Evolutionary conservation across 2,113 vertebrate species (phyloP).

Genomic region (Vanacampus margaritifer): DNA sequence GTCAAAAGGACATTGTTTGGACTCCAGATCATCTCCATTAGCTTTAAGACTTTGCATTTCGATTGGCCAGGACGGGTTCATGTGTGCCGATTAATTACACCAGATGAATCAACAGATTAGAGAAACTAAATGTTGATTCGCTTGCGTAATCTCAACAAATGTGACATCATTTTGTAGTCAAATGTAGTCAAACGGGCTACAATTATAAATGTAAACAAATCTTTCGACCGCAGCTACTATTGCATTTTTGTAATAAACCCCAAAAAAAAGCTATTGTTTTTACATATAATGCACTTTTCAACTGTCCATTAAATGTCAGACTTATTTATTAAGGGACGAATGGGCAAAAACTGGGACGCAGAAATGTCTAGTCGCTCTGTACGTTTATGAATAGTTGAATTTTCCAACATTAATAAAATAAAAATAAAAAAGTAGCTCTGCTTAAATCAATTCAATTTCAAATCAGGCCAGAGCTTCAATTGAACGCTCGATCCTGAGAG

Average conservation of each 20-base stretch:
- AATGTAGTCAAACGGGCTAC: neutral
- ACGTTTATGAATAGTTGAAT: too few species aligned
- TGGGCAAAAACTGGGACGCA: too few species aligned
- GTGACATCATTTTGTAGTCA: neutral
- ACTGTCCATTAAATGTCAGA: neutral
- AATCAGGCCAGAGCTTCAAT: too few species aligned
- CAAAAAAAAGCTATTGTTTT: too few species aligned
- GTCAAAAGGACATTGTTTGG: conserved; percentile 27
- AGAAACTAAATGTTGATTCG: conserved; percentile 5
- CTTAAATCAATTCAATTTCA: too few species aligned
- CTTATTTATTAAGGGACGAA: too few species aligned
- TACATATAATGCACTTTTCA: neutral
- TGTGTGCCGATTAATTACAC: conserved; percentile 13
- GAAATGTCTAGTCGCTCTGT: too few species aligned
- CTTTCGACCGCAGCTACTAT: too few species aligned
- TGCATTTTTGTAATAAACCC: too few species aligned
- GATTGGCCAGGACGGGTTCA: conserved; percentile 9
- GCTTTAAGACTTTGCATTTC: conserved; percentile 26
- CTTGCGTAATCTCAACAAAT: neutral
- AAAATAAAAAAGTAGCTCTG: too few species aligned
- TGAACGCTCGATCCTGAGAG: neutral
- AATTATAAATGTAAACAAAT: too few species aligned
- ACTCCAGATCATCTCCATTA: neutral
- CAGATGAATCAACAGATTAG: conserved; percentile 30
- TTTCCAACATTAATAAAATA: too few species aligned